Percentiles rank a stretch among this genome's conserved stretches.
Conservation (phyloP, 2,113 vertebrate species). For the Lampris megalopsis region DNA sequence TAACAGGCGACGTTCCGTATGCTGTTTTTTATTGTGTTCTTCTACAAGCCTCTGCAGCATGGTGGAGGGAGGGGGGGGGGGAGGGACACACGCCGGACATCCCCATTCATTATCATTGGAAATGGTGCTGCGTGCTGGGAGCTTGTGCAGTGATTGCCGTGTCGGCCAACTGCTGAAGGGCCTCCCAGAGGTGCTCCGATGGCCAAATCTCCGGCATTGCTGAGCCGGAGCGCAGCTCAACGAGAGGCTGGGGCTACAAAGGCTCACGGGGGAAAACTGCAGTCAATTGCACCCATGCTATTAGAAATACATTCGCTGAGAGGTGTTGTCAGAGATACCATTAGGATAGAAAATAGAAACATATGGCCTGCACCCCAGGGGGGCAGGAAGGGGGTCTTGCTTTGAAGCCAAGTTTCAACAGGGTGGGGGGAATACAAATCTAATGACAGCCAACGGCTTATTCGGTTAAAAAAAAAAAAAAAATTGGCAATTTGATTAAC, state of each 20-base stretch:
- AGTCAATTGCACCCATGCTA: conserved; percentile 43
- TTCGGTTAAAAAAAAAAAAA: too few relatives aligned
- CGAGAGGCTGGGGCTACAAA: conserved; percentile 47
- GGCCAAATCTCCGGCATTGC: conserved; percentile 53
- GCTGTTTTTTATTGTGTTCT: conserved; percentile 29
- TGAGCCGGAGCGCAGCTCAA: conserved; percentile 48
- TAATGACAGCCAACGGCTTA: too few relatives aligned
- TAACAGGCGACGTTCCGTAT: conserved; percentile 24
- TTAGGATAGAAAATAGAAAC: conserved; percentile 30
- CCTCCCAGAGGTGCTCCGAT: conserved; percentile 52
- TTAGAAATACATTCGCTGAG: conserved; percentile 20
- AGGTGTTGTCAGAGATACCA: conserved; percentile 23
- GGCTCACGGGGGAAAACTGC: conserved; percentile 23
- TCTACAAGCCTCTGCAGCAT: conserved; percentile 53
- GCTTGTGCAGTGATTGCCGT: conserved; percentile 58
- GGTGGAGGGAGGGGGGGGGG: conserved; percentile 59
- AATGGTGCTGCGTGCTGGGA: conserved; percentile 66
- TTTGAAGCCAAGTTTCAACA: neutral
- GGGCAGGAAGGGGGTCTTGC: neutral
- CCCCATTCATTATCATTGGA: conserved; percentile 77
- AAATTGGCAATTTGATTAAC: too few relatives aligned
- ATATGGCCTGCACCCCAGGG: conserved; percentile 5
- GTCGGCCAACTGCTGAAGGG: conserved; percentile 53
- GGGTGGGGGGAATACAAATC: neutral
- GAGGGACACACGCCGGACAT: conserved; percentile 69